These are phyloP conservation scores for Tragulus kanchil DNA, from an alignment of 2,113 vertebrate genomes.

Conservation along the genomic window DNA sequence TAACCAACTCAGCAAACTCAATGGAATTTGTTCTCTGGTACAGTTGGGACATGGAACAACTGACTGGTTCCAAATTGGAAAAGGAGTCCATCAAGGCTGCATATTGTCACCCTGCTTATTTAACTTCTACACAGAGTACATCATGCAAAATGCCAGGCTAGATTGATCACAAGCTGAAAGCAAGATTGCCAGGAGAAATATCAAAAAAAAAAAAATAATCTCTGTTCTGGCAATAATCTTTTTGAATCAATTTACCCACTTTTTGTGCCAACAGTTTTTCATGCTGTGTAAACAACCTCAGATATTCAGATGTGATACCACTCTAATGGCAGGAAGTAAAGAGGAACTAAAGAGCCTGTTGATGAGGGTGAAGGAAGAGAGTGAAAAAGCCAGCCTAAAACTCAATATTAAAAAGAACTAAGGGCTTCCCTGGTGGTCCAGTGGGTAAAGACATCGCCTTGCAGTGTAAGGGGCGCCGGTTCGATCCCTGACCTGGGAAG, in stretches of 20 bases:
- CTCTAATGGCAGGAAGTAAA: background rate
- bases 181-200: background rate
- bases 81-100: background rate
- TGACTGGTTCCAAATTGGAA: background rate
- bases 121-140: background rate
- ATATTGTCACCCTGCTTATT: background rate
- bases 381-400: background rate
- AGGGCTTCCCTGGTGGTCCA: background rate
- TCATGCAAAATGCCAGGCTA: background rate
- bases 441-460: no score
- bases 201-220: background rate
- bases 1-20: background rate
- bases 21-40: background rate
- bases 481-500: no score
- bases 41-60: background rate
- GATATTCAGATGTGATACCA: background rate
- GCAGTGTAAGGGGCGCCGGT: no score
- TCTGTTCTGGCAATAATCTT: background rate
- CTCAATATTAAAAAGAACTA: background rate
- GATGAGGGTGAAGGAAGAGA: background rate
- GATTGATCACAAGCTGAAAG: background rate
- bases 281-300: background rate
- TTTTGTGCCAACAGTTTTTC: slow-evolving; percentile 27
- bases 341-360: background rate
- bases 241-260: slow-evolving; percentile 58